Conservation (phyloP, 2,113 vertebrate species). For the Scolopax mira region DNA sequence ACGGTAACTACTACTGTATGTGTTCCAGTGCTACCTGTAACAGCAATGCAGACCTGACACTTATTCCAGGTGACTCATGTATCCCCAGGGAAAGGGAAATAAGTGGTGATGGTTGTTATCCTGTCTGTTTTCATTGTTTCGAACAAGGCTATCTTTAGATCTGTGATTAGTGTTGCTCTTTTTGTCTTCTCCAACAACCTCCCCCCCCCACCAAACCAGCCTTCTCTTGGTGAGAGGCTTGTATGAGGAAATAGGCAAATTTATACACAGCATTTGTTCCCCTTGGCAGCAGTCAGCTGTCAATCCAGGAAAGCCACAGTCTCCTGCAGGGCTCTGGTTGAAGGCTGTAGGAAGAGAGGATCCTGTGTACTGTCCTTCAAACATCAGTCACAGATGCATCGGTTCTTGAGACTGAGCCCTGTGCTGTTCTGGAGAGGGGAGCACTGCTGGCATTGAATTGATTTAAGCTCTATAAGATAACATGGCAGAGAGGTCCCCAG, state of each 20-base stretch:
- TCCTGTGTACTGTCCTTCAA: not conserved
- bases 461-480: not conserved
- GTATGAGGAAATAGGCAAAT: not conserved
- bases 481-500: not conserved
- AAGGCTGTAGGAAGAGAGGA: not conserved
- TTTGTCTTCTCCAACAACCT: not conserved
- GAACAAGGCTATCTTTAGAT: not conserved
- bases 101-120: not conserved
- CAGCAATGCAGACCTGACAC: not conserved
- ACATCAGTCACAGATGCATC: not conserved
- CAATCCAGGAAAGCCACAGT: not conserved
- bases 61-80: not conserved
- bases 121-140: constrained; percentile 2
- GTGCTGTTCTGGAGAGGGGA: not conserved
- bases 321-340: not conserved
- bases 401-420: not conserved
- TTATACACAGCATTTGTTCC: not conserved
- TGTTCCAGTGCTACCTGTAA: not conserved
- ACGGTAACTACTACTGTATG: not conserved
- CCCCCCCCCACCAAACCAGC: not conserved
- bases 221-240: not conserved
- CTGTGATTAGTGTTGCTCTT: not conserved
- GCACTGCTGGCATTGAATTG: not conserved
- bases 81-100: not conserved
- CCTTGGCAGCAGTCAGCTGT: not conserved